Evolutionary conservation across 1,140 invertebrate genomes (phyloP).

Genomic region (Oreohelix idahoensis): DNA sequence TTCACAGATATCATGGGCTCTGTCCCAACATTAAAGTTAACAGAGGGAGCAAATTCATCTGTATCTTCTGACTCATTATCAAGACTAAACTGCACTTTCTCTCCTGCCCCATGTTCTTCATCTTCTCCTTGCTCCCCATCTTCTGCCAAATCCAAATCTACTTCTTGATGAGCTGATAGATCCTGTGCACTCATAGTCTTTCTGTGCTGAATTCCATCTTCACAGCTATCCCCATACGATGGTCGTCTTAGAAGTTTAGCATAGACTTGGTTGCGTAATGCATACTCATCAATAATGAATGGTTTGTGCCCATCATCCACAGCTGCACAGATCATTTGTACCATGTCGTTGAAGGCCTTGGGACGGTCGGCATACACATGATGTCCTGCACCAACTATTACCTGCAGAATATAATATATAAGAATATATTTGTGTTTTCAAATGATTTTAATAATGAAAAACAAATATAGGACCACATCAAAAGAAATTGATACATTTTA

Average conservation of each 20-base stretch:
- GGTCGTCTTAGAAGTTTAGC: constrained; percentile 8
- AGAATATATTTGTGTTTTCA: too few relatives aligned
- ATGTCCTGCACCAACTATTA: constrained; percentile 93
- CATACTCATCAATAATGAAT: constrained; percentile 26
- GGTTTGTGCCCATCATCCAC: constrained; percentile 64
- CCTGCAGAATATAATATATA: constrained; percentile 74
- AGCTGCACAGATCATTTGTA: constrained; percentile 81
- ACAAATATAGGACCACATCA: too few relatives aligned
- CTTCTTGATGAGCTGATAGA: not conserved
- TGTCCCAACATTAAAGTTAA: too few relatives aligned
- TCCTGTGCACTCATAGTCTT: constrained; percentile 17
- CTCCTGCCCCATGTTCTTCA: not conserved
- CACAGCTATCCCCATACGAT: not conserved
- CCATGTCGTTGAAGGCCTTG: constrained; percentile 88
- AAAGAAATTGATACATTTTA: too few relatives aligned
- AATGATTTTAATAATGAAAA: too few relatives aligned
- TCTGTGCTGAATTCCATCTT: not conserved
- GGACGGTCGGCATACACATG: constrained; percentile 95
- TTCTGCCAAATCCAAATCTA: not conserved
- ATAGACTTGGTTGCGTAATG: not conserved
- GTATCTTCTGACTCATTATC: not conserved
- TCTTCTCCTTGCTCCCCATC: not conserved
- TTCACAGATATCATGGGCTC: too few relatives aligned
- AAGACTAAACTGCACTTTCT: not conserved
- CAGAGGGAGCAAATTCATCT: not conserved